Conservation (phyloP, 2,113 vertebrate species). For the Trachemys scripta region DNA sequence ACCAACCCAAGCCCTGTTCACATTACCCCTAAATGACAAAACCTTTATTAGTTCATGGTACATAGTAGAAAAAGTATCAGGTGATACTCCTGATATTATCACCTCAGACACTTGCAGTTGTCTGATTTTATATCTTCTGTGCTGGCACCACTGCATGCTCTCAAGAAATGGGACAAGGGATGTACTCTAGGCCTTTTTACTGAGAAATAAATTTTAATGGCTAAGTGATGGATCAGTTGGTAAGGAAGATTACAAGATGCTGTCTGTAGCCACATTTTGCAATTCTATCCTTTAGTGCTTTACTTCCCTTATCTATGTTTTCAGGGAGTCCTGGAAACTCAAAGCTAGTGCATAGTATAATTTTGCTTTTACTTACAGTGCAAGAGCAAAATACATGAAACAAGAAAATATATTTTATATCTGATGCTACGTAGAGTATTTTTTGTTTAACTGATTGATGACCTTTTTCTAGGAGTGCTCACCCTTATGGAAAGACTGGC, state of each 20-base stretch:
- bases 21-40: neutral
- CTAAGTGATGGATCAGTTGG: neutral
- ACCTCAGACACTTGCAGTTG: neutral
- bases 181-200: neutral
- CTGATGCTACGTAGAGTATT: neutral
- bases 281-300: neutral
- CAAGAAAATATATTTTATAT: neutral
- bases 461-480: neutral
- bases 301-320: neutral
- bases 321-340: neutral
- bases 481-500: neutral
- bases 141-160: accelerated
- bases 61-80: neutral
- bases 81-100: neutral
- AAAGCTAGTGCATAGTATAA: accelerated
- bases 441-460: neutral
- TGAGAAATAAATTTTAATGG: neutral
- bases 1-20: neutral
- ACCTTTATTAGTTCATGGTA: neutral
- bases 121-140: neutral
- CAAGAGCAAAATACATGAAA: constrained; percentile 1
- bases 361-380: neutral
- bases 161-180: neutral
- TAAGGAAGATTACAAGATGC: neutral
- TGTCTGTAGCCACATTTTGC: neutral